A percentile compares a stretch with the other conserved stretches of the same genome.
Evolutionary conservation across 2,888 invertebrate genomes (phyloP).

Genomic region (Phlogophora meticulosa): DNA sequence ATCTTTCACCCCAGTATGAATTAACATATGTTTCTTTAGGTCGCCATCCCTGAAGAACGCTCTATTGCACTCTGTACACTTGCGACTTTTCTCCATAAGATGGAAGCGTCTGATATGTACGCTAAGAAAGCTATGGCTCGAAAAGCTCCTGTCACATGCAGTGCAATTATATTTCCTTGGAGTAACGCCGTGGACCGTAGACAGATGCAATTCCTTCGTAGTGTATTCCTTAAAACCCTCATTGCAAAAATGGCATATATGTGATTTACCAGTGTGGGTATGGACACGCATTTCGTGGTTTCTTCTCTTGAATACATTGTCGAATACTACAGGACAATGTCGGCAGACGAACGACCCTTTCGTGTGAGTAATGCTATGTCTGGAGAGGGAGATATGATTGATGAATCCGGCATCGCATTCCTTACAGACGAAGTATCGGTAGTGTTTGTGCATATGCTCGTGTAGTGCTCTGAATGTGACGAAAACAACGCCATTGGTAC

Average conservation of each 20-base stretch:
- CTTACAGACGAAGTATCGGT: slow-evolving; percentile 76
- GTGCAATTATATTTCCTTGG: slow-evolving; percentile 22
- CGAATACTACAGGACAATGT: slow-evolving; percentile 82
- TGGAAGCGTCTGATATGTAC: slow-evolving; percentile 58
- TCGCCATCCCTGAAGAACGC: slow-evolving; percentile 65
- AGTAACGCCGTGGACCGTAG: slow-evolving; percentile 42
- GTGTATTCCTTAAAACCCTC: slow-evolving; percentile 68
- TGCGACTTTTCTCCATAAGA: slow-evolving; percentile 68
- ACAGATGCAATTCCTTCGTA: slow-evolving; percentile 68
- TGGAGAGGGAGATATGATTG: slow-evolving; percentile 67
- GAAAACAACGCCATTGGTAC: slow-evolving; percentile 40
- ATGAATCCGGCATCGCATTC: slow-evolving; percentile 78
- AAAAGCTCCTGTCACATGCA: slow-evolving; percentile 51
- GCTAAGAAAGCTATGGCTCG: slow-evolving; percentile 15
- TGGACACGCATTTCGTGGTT: slow-evolving; percentile 82
- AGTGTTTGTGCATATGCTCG: slow-evolving; percentile 78
- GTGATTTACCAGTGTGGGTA: slow-evolving; percentile 22
- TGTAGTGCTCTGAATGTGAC: slow-evolving; percentile 67
- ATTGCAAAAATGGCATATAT: slow-evolving; percentile 73
- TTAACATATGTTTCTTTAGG: slow-evolving; percentile 79
- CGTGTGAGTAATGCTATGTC: slow-evolving; percentile 73
- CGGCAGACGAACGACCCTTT: slow-evolving; percentile 73
- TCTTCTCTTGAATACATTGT: slow-evolving; percentile 79
- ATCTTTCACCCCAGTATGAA: slow-evolving; percentile 82
- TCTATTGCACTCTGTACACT: slow-evolving; percentile 67